These are phyloP conservation scores for Pardalotus punctatus DNA, from an alignment of 2,113 vertebrate species.

Conservation along the genomic window DNA sequence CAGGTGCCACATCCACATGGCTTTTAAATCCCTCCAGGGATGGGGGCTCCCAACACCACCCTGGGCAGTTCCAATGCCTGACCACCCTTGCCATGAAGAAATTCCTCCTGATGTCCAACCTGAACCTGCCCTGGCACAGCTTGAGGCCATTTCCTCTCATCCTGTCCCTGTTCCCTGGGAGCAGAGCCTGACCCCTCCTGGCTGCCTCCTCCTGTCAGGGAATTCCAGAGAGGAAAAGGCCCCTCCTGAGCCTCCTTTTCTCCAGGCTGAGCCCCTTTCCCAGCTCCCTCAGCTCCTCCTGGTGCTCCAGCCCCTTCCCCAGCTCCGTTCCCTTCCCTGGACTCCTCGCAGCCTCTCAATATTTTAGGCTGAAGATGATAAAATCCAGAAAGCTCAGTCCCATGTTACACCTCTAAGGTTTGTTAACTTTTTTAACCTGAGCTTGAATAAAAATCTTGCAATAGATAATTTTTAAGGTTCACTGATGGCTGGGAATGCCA, in stretches of 20 bases:
- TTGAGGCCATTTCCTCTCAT: accelerated
- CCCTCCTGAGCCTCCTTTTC: not conserved
- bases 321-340: accelerated
- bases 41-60: accelerated
- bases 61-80: too few relatives aligned
- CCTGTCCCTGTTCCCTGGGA: not conserved
- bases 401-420: not conserved
- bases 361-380: not conserved
- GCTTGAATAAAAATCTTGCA: not conserved
- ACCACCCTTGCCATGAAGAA: not conserved
- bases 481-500: not conserved
- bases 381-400: not conserved
- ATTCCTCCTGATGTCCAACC: not conserved
- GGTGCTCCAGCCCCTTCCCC: not conserved
- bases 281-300: not conserved
- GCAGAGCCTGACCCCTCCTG: not conserved
- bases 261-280: not conserved
- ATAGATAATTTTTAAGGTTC: not conserved
- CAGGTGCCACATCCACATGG: not conserved
- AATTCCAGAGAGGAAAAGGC: not conserved
- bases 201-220: not conserved
- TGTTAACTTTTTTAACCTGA: not conserved
- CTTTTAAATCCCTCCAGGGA: not conserved
- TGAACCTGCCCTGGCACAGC: not conserved
- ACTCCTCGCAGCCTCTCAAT: not conserved